These are phyloP conservation scores for Megastigmus dorsalis DNA, from an alignment of 2,888 invertebrate species.

Conservation along the genomic window DNA sequence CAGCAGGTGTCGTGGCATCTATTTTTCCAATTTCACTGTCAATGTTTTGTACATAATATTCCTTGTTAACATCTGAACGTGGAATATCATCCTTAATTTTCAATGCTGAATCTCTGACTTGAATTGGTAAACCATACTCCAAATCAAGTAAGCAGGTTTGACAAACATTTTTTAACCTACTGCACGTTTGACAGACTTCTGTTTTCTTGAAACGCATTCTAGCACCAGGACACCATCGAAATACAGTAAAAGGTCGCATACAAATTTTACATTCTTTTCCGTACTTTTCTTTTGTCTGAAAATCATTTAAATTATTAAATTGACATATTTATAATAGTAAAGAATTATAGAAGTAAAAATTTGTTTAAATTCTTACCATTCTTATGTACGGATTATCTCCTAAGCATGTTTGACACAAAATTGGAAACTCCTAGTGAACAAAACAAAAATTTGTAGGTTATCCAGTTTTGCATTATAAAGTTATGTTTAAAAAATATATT, in stretches of 20 bases:
- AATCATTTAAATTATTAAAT: conserved; percentile 13
- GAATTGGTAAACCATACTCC: conserved; percentile 91
- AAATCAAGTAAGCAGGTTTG: conserved; percentile 96
- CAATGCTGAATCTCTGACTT: conserved; percentile 93
- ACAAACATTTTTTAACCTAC: conserved; percentile 95
- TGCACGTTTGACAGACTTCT: conserved; percentile 97
- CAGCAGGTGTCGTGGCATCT: conserved; percentile 75
- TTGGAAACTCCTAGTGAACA: conserved; percentile 88
- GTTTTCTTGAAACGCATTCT: conserved; percentile 97
- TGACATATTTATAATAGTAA: neutral
- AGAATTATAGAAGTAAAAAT: neutral
- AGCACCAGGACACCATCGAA: conserved; percentile 97
- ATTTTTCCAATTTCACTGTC: conserved; percentile 82
- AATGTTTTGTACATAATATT: conserved; percentile 94
- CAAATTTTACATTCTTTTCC: conserved; percentile 98
- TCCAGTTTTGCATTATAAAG: too few species aligned
- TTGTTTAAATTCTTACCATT: conserved; percentile 82
- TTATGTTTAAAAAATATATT: neutral
- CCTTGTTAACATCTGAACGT: conserved; percentile 95
- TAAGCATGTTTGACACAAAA: conserved; percentile 95
- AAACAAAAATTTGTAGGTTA: too few species aligned
- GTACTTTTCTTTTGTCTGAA: conserved; percentile 94
- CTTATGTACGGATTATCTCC: conserved; percentile 97
- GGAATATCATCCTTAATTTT: conserved; percentile 94
- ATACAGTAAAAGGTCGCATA: conserved; percentile 94